phyloP scores from a whole-genome alignment of 2,888 invertebrate genomes.

The Tenodera sinensis region DNA sequence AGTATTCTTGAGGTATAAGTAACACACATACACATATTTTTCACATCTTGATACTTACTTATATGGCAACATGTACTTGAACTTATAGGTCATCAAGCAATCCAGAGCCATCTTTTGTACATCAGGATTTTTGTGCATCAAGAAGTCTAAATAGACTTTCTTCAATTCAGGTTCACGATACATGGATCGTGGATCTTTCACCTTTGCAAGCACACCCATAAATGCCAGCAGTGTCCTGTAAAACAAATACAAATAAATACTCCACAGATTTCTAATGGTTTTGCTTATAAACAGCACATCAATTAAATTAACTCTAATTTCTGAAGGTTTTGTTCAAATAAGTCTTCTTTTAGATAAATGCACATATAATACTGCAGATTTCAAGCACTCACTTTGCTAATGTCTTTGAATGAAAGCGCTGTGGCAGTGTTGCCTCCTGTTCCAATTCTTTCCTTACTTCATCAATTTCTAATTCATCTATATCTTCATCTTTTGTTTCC shows the following conservation, averaged over 20 bases:
- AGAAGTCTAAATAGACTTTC: conserved; percentile 72
- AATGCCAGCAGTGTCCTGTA: conserved; percentile 57
- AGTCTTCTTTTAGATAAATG: conserved; percentile 19
- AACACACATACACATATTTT: too few relatives aligned
- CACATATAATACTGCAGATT: conserved; percentile 29
- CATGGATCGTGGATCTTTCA: conserved; percentile 76
- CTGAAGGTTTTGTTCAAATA: too few relatives aligned
- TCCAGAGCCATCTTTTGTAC: conserved; percentile 83
- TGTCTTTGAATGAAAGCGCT: background rate
- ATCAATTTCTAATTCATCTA: conserved; percentile 35
- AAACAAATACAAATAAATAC: conserved; percentile 37
- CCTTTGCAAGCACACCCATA: conserved; percentile 71
- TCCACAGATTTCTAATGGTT: conserved; percentile 16
- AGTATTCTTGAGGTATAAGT: too few relatives aligned
- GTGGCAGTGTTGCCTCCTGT: conserved; percentile 1
- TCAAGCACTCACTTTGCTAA: conserved; percentile 23
- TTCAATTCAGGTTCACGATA: conserved; percentile 72
- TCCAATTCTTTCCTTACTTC: conserved; percentile 31
- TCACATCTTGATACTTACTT: conserved; percentile 43
- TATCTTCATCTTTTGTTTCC: conserved; percentile 33
- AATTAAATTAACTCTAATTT: too few relatives aligned
- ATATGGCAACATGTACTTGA: conserved; percentile 73
- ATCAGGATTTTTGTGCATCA: conserved; percentile 71
- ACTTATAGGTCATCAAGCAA: conserved; percentile 82
- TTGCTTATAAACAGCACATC: too few relatives aligned